These are phyloP conservation scores for Pelvicachromis taeniatus DNA, from an alignment of 2,113 vertebrate genomes.

Conservation along the genomic window DNA sequence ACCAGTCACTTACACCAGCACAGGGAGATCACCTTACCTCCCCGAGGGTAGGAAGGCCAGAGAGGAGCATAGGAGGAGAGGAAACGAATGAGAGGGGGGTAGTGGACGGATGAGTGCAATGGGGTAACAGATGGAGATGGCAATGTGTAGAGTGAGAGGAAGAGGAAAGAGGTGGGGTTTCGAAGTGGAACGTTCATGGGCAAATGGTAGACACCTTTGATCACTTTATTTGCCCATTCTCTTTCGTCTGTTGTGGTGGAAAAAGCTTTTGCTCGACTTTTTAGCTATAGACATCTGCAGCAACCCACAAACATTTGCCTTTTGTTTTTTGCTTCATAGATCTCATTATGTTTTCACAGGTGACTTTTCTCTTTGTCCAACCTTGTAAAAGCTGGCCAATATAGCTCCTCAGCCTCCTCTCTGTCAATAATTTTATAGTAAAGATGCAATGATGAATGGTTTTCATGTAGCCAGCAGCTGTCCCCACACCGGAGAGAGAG, in stretches of 20 bases:
- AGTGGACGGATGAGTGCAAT: slow-evolving; percentile 51
- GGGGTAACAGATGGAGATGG: slow-evolving; percentile 66
- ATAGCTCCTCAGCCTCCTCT: slow-evolving; percentile 31
- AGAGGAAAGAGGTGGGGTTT: slow-evolving; percentile 53
- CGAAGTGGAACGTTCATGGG: slow-evolving; percentile 39
- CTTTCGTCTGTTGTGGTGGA: not conserved
- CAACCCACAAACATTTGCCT: not conserved
- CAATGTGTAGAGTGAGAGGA: slow-evolving; percentile 43
- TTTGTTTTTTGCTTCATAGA: not conserved
- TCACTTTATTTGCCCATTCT: slow-evolving; percentile 52
- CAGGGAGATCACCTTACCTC: slow-evolving; percentile 69
- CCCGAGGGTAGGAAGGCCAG: slow-evolving; percentile 65
- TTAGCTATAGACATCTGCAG: not conserved
- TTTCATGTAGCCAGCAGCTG: slow-evolving; percentile 66
- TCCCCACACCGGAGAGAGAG: slow-evolving; percentile 22
- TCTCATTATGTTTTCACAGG: not conserved
- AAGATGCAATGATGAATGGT: slow-evolving; percentile 69
- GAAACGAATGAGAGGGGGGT: slow-evolving; percentile 29
- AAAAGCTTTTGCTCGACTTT: not conserved
- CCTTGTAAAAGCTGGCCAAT: slow-evolving; percentile 36
- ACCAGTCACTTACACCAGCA: slow-evolving; percentile 73
- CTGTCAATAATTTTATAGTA: slow-evolving; percentile 65
- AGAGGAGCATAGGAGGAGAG: slow-evolving; percentile 56
- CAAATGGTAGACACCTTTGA: slow-evolving; percentile 53
- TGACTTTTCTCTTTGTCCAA: slow-evolving; percentile 47